These are phyloP conservation scores for Pampus argenteus DNA, from an alignment of 2,797 vertebrate species.

Conservation along the genomic window DNA sequence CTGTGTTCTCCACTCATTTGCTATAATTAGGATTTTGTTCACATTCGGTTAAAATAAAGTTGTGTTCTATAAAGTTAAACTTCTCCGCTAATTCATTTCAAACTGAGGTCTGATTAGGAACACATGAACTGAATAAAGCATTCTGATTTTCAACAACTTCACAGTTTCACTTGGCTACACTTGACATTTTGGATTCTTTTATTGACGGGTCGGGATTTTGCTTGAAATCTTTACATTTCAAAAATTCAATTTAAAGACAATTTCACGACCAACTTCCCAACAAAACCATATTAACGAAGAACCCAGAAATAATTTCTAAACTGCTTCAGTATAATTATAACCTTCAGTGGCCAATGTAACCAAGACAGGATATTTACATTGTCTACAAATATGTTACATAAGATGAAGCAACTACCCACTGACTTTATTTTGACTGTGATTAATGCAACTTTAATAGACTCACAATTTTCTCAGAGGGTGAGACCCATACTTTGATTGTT, in stretches of 20 bases:
- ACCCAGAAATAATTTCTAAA: background rate
- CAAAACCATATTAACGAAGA: background rate
- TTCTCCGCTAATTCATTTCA: constrained; percentile 11
- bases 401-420: background rate
- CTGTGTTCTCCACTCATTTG: constrained; percentile 8
- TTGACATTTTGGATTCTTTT: background rate
- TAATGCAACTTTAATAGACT: background rate
- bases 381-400: background rate
- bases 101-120: constrained; percentile 16
- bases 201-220: background rate
- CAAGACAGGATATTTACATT: background rate
- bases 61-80: background rate
- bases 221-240: background rate
- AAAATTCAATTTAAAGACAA: background rate
- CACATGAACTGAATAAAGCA: background rate
- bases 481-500: constrained; percentile 23
- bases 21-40: constrained; percentile 3
- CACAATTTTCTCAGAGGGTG: background rate
- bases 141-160: constrained; percentile 6
- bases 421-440: background rate
- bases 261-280: background rate
- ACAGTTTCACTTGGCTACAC: constrained; percentile 2
- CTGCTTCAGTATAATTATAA: background rate
- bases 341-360: background rate
- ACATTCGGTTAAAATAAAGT: constrained; percentile 10